A percentile compares a stretch with the other conserved stretches of the same genome.
These are phyloP conservation scores for Plebejus anna DNA, from an alignment of 2,888 invertebrate species.

Conservation along the genomic window DNA sequence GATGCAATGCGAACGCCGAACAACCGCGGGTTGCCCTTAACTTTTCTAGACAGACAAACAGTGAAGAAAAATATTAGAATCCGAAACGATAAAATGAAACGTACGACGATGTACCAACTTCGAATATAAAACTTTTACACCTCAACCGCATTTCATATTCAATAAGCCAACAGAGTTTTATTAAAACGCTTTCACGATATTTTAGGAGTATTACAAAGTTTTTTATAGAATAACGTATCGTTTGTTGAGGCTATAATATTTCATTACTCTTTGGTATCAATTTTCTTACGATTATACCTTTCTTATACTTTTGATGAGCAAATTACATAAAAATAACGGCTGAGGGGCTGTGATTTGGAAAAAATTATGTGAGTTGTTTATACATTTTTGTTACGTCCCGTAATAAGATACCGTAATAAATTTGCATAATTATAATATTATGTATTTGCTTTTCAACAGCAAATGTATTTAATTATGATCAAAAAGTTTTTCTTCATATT, in stretches of 20 bases:
- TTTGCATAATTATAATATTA: too few relatives aligned
- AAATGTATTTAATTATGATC: too few relatives aligned
- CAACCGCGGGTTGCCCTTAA: not conserved
- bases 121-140: slow-evolving; percentile 19
- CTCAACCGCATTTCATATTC: slow-evolving; percentile 24
- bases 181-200: slow-evolving; percentile 18
- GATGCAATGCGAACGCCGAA: too few relatives aligned
- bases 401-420: too few relatives aligned
- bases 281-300: not conserved
- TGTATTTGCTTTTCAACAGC: too few relatives aligned
- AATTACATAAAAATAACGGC: too few relatives aligned
- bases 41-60: not conserved
- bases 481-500: too few relatives aligned
- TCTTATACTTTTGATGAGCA: too few relatives aligned
- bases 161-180: slow-evolving; percentile 13
- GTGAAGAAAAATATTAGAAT: slow-evolving; percentile 30
- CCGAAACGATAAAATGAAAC: slow-evolving; percentile 13
- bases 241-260: not conserved
- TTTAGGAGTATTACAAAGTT: slow-evolving; percentile 1
- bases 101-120: slow-evolving; percentile 27
- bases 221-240: not conserved
- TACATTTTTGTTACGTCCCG: too few relatives aligned
- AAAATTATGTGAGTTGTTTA: too few relatives aligned
- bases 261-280: not conserved
- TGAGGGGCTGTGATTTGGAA: too few relatives aligned